phyloP scores from a whole-genome alignment of 1,140 invertebrate genomes.

The Potamilus streckersoni region DNA sequence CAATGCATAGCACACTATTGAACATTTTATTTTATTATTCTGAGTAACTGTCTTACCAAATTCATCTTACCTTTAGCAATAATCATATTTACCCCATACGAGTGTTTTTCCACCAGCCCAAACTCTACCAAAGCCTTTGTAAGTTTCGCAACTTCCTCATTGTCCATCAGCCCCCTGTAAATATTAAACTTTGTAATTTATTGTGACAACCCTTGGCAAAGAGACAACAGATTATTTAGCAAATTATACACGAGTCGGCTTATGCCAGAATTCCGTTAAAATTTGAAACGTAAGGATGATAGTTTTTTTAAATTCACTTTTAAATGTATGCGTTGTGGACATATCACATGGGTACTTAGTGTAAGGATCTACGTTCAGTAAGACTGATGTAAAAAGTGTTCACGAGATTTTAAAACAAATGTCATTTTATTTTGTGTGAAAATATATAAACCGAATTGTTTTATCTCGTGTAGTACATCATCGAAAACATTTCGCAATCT shows the following conservation, averaged over 20 bases:
- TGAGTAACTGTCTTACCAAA: too few species aligned
- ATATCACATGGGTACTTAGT: not conserved
- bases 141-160: conserved; percentile 20
- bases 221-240: not conserved
- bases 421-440: too few species aligned
- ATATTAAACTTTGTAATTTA: not conserved
- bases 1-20: too few species aligned
- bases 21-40: too few species aligned
- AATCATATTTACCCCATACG: conserved; percentile 28
- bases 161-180: conserved; percentile 29
- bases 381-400: too few species aligned
- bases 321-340: not conserved
- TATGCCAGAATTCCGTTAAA: not conserved
- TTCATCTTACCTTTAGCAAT: too few species aligned
- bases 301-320: too few species aligned
- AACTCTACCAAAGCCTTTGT: conserved; percentile 30
- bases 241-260: not conserved
- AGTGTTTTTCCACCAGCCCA: conserved; percentile 26
- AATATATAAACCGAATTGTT: too few species aligned
- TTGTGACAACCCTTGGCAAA: not conserved
- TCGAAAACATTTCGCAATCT: too few species aligned
- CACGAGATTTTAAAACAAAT: too few species aligned
- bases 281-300: not conserved
- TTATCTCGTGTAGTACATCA: too few species aligned
- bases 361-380: too few species aligned